Evolutionary conservation across 2,113 vertebrate genomes (phyloP).

Genomic region (Carettochelys insculpta): DNA sequence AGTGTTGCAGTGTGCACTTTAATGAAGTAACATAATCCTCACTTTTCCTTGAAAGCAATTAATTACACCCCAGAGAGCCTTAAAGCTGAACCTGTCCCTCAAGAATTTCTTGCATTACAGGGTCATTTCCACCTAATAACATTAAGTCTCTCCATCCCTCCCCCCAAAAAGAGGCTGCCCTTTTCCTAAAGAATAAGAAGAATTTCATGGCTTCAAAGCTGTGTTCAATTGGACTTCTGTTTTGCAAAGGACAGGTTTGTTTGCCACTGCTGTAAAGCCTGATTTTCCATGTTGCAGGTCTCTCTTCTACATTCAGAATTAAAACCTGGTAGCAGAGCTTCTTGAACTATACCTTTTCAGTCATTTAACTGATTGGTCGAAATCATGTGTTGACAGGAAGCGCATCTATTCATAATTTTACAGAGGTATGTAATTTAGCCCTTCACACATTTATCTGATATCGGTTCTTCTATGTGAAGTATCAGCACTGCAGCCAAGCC

Average conservation of each 20-base stretch:
- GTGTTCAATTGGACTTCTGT: neutral
- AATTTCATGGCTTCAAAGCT: neutral
- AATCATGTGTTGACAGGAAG: neutral
- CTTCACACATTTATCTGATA: neutral
- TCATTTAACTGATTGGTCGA: neutral
- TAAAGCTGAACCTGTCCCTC: neutral
- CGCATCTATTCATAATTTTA: neutral
- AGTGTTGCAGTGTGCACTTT: neutral
- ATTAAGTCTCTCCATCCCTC: neutral
- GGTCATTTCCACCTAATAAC: neutral
- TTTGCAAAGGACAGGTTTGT: neutral
- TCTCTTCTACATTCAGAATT: neutral
- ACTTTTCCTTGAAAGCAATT: neutral
- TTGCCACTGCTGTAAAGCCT: neutral
- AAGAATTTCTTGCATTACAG: neutral
- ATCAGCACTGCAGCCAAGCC: accelerated
- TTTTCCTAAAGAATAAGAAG: neutral
- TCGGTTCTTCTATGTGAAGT: neutral
- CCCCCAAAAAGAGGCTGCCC: neutral
- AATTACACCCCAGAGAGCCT: neutral
- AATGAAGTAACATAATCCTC: neutral
- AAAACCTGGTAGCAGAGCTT: neutral
- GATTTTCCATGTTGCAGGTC: accelerated
- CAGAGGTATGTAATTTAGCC: neutral
- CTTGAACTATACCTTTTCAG: neutral